A percentile compares a stretch with the other conserved stretches of the same genome.
Conservation (phyloP, 2,113 vertebrate genomes). For the Dasypus novemcinctus region DNA sequence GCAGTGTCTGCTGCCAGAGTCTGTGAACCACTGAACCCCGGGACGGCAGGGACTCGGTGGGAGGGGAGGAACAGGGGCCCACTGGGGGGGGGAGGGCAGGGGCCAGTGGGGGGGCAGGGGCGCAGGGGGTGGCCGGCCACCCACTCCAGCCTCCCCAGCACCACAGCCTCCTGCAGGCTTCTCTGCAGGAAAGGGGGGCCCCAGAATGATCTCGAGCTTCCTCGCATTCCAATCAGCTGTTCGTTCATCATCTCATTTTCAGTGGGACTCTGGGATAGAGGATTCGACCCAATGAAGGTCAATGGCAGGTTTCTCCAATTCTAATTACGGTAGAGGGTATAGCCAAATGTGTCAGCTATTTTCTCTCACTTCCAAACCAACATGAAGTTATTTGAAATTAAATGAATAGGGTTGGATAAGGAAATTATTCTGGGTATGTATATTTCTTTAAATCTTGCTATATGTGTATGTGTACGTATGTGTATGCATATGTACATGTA, state of each 20-base stretch:
- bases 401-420: not conserved
- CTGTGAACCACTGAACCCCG: rapidly evolving
- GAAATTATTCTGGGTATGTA: not conserved
- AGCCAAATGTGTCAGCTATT: not conserved
- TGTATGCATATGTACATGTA: not conserved
- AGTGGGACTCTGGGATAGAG: not conserved
- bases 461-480: not conserved
- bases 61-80: too few relatives aligned
- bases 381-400: not conserved
- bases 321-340: rapidly evolving
- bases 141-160: too few relatives aligned
- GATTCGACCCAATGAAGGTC: not conserved
- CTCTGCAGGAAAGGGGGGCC: not conserved
- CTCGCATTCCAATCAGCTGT: not conserved
- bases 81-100: not conserved
- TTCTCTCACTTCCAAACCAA: not conserved
- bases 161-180: not conserved
- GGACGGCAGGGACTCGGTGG: too few relatives aligned
- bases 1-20: not conserved
- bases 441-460: not conserved
- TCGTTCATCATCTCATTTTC: not conserved
- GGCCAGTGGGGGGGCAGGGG: too few relatives aligned
- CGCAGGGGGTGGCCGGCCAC: too few relatives aligned
- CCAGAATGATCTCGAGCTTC: not conserved
- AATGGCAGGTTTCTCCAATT: not conserved